Percentiles rank a stretch among this genome's conserved stretches.
These are phyloP conservation scores for Siniperca undulata DNA, from an alignment of 2,797 vertebrate species.

Conservation along the genomic window DNA sequence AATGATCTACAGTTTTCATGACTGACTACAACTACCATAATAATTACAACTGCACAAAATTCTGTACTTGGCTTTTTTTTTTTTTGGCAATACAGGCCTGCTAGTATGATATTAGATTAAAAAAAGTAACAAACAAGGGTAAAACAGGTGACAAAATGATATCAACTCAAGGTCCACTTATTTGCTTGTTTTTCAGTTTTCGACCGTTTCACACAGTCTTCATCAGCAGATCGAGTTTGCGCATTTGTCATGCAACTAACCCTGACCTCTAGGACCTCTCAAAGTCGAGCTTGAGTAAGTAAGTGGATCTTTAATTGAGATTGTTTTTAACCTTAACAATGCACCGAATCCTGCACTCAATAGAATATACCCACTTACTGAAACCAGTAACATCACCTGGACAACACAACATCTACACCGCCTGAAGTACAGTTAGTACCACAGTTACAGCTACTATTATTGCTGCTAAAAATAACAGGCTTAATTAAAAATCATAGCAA, in stretches of 20 bases:
- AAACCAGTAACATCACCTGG: neutral
- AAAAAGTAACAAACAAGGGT: neutral
- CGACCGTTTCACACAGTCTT: neutral
- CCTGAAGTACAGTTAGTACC: neutral
- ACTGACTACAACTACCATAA: too few species aligned
- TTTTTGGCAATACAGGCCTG: too few species aligned
- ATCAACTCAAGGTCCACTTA: neutral
- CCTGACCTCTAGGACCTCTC: neutral
- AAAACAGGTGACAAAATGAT: neutral
- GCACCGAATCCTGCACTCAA: neutral
- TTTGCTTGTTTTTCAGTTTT: neutral
- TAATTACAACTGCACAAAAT: too few species aligned
- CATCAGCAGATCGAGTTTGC: neutral
- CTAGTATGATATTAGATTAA: neutral
- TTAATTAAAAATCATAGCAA: neutral
- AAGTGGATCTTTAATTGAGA: neutral
- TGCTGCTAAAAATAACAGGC: conserved; percentile 20
- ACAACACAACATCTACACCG: neutral
- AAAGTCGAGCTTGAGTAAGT: neutral
- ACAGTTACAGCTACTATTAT: neutral
- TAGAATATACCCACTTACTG: neutral
- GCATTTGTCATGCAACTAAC: neutral
- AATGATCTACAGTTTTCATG: too few species aligned
- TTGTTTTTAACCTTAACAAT: neutral
- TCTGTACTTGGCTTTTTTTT: too few species aligned